phyloP scores from a whole-genome alignment of 2,113 vertebrate species.

The Cynoglossus semilaevis region DNA sequence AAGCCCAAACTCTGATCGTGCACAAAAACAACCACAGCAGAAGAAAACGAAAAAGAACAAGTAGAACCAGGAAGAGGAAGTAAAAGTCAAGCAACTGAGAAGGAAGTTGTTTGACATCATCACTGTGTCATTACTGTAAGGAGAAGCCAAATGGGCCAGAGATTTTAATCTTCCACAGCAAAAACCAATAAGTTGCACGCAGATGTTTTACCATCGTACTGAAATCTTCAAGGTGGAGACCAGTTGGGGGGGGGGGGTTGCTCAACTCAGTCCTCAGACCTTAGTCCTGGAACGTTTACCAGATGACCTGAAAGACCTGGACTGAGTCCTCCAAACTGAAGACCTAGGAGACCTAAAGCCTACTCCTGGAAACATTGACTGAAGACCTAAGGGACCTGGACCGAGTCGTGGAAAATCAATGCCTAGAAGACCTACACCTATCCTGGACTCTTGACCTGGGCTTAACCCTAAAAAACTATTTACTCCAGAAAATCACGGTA shows the following conservation, averaged over 20 bases:
- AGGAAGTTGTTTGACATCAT: slow-evolving; percentile 75
- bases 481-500: too few relatives aligned
- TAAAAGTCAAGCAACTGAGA: slow-evolving; percentile 70
- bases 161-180: slow-evolving; percentile 72
- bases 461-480: too few relatives aligned
- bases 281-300: slow-evolving; percentile 42
- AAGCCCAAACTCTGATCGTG: too few relatives aligned
- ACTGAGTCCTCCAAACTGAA: slow-evolving; percentile 76
- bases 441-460: too few relatives aligned
- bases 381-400: background rate
- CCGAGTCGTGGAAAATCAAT: too few relatives aligned
- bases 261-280: slow-evolving; percentile 24
- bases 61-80: too few relatives aligned
- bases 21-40: slow-evolving; percentile 8
- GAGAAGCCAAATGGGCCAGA: slow-evolving; percentile 70
- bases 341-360: background rate
- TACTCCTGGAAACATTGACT: slow-evolving; percentile 11
- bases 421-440: too few relatives aligned
- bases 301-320: slow-evolving; percentile 48
- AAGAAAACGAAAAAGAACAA: background rate
- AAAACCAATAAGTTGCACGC: slow-evolving; percentile 90
- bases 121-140: slow-evolving; percentile 53
- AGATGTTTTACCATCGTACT: slow-evolving; percentile 87
- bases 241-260: slow-evolving; percentile 46
- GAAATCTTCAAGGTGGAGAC: slow-evolving; percentile 65